Evolutionary conservation across 2,888 invertebrate species (phyloP).

Genomic region (Tipula confusa): DNA sequence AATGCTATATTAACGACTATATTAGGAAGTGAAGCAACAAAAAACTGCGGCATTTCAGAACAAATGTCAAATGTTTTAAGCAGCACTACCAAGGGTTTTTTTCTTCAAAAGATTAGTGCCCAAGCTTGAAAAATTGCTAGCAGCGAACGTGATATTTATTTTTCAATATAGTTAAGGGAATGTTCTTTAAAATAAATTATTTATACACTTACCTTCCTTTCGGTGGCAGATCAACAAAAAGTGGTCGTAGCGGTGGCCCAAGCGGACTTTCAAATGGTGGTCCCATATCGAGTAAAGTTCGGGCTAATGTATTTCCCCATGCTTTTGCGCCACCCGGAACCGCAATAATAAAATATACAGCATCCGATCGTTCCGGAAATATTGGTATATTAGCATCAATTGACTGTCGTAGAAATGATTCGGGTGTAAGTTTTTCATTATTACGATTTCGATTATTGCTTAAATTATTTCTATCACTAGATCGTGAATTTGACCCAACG

Average conservation of each 20-base stretch:
- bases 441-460: not conserved
- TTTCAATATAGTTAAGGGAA: too few relatives aligned
- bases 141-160: too few relatives aligned
- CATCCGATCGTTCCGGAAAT: constrained; percentile 40
- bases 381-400: constrained; percentile 36
- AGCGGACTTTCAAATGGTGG: constrained; percentile 40
- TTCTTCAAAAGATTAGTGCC: too few relatives aligned
- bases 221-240: constrained; percentile 40
- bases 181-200: too few relatives aligned
- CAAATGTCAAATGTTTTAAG: too few relatives aligned
- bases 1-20: too few relatives aligned
- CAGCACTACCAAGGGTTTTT: too few relatives aligned
- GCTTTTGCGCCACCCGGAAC: constrained; percentile 41
- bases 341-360: constrained; percentile 41
- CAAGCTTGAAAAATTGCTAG: too few relatives aligned
- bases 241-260: constrained; percentile 40
- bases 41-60: too few relatives aligned
- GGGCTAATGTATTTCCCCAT: constrained; percentile 40
- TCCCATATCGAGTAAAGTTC: constrained; percentile 40
- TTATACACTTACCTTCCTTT: constrained; percentile 39
- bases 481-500: not conserved
- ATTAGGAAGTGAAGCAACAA: too few relatives aligned
- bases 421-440: constrained; percentile 16
- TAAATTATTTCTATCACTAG: not conserved
- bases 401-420: not conserved